phyloP scores from a whole-genome alignment of 2,797 vertebrate species.

The Sebastes wilsoni region DNA sequence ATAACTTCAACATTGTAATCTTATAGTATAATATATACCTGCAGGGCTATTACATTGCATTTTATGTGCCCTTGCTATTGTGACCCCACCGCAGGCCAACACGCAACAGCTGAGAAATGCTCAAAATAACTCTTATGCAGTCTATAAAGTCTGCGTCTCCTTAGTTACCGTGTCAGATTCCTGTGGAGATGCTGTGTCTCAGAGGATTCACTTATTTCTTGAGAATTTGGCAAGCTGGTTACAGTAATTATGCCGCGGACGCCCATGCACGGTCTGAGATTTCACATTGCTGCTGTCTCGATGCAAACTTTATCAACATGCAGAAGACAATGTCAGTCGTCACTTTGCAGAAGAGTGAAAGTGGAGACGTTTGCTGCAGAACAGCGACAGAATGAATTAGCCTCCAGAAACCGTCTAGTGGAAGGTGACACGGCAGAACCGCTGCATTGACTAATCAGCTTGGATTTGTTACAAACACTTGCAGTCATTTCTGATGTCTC shows the following conservation, averaged over 20 bases:
- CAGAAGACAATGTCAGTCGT: conserved; percentile 49
- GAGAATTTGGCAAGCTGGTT: conserved; percentile 27
- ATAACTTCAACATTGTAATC: background rate
- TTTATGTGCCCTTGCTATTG: background rate
- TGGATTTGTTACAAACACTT: conserved; percentile 62
- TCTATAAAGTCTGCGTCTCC: conserved; percentile 1
- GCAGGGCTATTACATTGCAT: background rate
- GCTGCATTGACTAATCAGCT: conserved; percentile 54
- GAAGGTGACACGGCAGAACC: conserved; percentile 64
- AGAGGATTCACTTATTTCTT: conserved; percentile 18
- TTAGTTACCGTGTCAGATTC: conserved; percentile 19
- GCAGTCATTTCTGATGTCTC: conserved; percentile 36
- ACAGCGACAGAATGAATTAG: conserved; percentile 65
- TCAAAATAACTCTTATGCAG: conserved; percentile 20
- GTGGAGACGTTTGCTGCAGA: conserved; percentile 41
- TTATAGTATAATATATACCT: background rate
- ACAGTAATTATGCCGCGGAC: conserved; percentile 33
- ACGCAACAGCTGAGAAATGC: background rate
- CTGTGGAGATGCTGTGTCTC: conserved; percentile 19
- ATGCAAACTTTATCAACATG: conserved; percentile 48
- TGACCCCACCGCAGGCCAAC: background rate
- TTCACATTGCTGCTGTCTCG: conserved; percentile 18
- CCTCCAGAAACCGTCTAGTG: conserved; percentile 37
- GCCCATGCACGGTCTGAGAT: conserved; percentile 16
- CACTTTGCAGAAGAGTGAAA: conserved; percentile 48